These are phyloP conservation scores for Eubasilissa regina DNA, from an alignment of 1,140 invertebrate species.

Conservation along the genomic window DNA sequence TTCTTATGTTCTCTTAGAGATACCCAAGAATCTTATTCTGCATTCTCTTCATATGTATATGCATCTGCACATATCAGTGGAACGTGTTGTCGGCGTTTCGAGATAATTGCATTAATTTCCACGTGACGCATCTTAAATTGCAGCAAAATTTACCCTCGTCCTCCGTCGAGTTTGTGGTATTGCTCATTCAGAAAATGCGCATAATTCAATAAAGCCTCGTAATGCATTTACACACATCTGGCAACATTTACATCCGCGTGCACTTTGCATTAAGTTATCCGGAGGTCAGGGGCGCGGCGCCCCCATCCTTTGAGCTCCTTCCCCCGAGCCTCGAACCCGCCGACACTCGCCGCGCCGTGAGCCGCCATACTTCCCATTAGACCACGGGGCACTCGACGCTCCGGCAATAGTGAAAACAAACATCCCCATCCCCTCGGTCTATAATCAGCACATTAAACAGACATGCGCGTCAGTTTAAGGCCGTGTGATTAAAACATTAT, in stretches of 20 bases:
- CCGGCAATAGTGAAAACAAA: slow-evolving; percentile 36
- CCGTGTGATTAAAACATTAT: slow-evolving; percentile 27
- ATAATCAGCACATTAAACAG: slow-evolving; percentile 35
- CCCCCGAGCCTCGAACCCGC: no score
- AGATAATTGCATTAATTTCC: no score
- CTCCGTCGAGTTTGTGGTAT: neutral
- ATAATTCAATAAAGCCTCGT: slow-evolving; percentile 53
- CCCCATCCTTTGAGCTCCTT: no score
- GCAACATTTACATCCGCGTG: slow-evolving; percentile 55
- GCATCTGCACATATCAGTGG: no score
- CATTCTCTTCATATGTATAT: no score
- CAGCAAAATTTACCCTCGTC: no score
- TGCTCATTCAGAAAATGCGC: slow-evolving; percentile 31
- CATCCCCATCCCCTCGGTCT: neutral
- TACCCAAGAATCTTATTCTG: no score
- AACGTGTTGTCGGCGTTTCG: no score
- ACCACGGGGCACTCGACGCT: slow-evolving; percentile 7
- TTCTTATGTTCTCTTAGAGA: no score
- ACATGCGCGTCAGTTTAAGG: slow-evolving; percentile 12
- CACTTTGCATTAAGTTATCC: slow-evolving; percentile 59
- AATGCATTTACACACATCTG: slow-evolving; percentile 52
- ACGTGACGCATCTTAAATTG: no score
- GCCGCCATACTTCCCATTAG: slow-evolving; percentile 24
- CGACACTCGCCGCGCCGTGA: slow-evolving; percentile 6
- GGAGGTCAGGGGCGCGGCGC: slow-evolving; percentile 24